Conservation (phyloP, 1,140 invertebrate species). For the Trichomalopsis sarcophagae region DNA sequence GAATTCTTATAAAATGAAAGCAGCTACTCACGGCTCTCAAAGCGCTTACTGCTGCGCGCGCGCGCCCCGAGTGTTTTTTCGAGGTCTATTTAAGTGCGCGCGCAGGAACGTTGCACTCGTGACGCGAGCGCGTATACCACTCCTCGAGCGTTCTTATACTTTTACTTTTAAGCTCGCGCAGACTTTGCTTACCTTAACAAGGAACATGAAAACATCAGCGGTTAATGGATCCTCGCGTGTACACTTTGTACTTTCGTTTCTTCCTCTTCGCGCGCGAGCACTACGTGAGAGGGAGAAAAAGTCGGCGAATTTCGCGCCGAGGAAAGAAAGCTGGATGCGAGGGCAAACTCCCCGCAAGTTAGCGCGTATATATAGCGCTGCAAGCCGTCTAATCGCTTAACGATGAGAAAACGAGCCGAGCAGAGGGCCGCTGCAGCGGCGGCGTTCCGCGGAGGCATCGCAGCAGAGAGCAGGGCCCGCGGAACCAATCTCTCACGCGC, state of each 20-base stretch:
- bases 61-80: slow-evolving; percentile 3
- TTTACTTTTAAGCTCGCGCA: slow-evolving; percentile 4
- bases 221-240: neutral
- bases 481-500: slow-evolving; percentile 49
- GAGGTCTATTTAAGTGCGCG: slow-evolving; percentile 30
- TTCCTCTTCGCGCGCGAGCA: neutral
- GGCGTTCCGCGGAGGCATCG: slow-evolving; percentile 2
- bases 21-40: neutral
- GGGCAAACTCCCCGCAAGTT: neutral
- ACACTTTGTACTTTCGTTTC: neutral
- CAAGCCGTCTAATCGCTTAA: slow-evolving; percentile 58
- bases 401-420: slow-evolving; percentile 63
- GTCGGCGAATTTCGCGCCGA: neutral
- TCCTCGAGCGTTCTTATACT: slow-evolving; percentile 15
- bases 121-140: neutral
- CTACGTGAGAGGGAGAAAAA: neutral
- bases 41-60: neutral
- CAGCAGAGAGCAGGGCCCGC: neutral
- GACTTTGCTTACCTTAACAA: slow-evolving; percentile 4
- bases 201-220: neutral
- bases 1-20: slow-evolving; percentile 37
- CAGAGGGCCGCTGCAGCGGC: neutral
- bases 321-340: too few relatives aligned
- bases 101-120: slow-evolving; percentile 11
- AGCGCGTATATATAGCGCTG: neutral